phyloP scores from a whole-genome alignment of 2,888 invertebrate genomes.

The Pseudococcus longispinus region DNA sequence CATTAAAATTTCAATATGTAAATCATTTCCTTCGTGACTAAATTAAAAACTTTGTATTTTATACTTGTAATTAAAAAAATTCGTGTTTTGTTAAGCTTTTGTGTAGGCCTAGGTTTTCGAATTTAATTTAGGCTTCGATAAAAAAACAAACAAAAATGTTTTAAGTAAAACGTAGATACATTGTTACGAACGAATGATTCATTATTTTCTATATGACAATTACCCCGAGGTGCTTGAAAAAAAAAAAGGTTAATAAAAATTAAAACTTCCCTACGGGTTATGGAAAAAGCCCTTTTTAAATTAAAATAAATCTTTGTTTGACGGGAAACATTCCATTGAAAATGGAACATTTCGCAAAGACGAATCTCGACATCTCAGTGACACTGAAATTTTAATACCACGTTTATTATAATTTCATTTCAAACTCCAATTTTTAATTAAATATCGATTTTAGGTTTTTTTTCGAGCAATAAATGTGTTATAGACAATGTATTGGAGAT shows the following conservation, averaged over 20 bases:
- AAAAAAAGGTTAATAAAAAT: background rate
- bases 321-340: background rate
- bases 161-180: background rate
- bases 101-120: too few relatives aligned
- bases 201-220: background rate
- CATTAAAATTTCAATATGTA: background rate
- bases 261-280: background rate
- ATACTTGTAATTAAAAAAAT: background rate
- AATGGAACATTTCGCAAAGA: background rate
- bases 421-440: slow-evolving; percentile 13
- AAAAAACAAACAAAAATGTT: background rate
- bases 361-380: background rate
- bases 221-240: background rate
- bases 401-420: background rate
- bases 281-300: background rate
- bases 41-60: background rate
- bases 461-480: background rate
- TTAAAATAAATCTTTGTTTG: background rate
- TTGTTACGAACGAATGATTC: background rate
- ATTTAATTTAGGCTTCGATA: background rate
- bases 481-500: background rate
- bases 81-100: background rate
- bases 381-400: background rate
- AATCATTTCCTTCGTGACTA: background rate
- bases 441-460: background rate